Evolutionary conservation across 2,888 invertebrate genomes (phyloP).

Genomic region (Athripsodes cinereus): DNA sequence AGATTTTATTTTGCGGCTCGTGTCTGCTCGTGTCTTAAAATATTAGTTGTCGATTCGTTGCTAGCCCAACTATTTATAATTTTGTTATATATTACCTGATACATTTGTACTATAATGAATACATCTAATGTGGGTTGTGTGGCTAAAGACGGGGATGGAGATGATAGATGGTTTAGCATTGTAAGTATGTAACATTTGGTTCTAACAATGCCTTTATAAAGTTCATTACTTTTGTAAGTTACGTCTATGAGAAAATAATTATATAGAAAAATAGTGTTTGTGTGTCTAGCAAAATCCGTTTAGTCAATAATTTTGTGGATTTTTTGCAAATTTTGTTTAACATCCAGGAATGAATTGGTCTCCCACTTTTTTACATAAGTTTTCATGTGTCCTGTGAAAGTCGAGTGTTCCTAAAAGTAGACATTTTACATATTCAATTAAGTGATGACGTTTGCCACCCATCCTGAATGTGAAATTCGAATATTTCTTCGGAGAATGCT

Average conservation of each 20-base stretch:
- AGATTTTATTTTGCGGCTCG: constrained; percentile 7
- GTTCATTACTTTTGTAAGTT: no score
- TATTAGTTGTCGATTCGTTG: background rate
- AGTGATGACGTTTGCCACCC: no score
- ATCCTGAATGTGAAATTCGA: no score
- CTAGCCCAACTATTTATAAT: constrained; percentile 1
- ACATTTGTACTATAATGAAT: constrained; percentile 53
- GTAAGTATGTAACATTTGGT: constrained; percentile 40
- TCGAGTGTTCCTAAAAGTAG: no score
- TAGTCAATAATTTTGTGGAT: no score
- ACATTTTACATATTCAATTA: no score
- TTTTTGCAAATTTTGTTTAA: no score
- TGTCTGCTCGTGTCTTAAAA: background rate
- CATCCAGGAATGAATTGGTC: background rate
- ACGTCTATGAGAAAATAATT: background rate
- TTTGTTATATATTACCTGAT: background rate
- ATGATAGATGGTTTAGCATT: constrained; percentile 81
- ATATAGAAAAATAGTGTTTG: background rate
- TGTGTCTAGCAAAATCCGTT: no score
- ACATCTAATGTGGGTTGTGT: constrained; percentile 52
- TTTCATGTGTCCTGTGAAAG: no score
- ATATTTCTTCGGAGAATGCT: no score
- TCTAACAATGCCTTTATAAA: background rate
- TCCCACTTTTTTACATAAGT: background rate
- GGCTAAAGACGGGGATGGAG: constrained; percentile 73